Evolutionary conservation across 2,888 invertebrate species (phyloP).

Genomic region (Morpho achilles): DNA sequence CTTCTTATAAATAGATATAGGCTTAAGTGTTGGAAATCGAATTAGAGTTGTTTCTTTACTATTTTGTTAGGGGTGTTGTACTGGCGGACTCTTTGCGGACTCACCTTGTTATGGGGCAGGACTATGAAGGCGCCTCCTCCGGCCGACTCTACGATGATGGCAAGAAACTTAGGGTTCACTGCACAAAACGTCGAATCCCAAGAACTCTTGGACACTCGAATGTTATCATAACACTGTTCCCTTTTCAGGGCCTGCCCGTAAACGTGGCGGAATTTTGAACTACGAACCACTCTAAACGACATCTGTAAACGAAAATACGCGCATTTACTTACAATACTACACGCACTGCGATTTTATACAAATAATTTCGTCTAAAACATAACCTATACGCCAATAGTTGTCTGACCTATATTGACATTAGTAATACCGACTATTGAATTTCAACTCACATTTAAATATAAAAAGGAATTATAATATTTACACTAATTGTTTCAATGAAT

Average conservation of each 20-base stretch:
- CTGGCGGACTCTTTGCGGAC: constrained; percentile 38
- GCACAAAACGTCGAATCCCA: constrained; percentile 99
- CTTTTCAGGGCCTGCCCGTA: constrained; percentile 93
- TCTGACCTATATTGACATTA: constrained; percentile 76
- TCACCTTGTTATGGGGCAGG: constrained; percentile 94
- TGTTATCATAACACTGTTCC: constrained; percentile 98
- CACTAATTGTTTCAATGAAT: constrained; percentile 68
- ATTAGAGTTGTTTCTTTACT: not conserved
- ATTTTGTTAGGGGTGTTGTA: not conserved
- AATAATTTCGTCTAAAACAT: constrained; percentile 66
- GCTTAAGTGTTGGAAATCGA: too few relatives aligned
- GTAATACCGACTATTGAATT: constrained; percentile 40
- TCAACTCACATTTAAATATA: constrained; percentile 66
- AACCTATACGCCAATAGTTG: constrained; percentile 61
- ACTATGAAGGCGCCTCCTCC: constrained; percentile 98
- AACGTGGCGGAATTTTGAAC: constrained; percentile 99
- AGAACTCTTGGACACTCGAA: constrained; percentile 97
- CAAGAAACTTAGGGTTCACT: constrained; percentile 98
- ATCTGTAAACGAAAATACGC: constrained; percentile 81
- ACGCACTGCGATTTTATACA: constrained; percentile 48
- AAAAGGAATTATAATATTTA: constrained; percentile 59
- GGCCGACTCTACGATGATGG: constrained; percentile 97
- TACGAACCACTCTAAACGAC: constrained; percentile 98
- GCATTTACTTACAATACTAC: constrained; percentile 55
- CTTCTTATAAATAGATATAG: too few relatives aligned